These are phyloP conservation scores for Smittia sp. DNA, from an alignment of 2,888 invertebrate genomes.

Conservation along the genomic window DNA sequence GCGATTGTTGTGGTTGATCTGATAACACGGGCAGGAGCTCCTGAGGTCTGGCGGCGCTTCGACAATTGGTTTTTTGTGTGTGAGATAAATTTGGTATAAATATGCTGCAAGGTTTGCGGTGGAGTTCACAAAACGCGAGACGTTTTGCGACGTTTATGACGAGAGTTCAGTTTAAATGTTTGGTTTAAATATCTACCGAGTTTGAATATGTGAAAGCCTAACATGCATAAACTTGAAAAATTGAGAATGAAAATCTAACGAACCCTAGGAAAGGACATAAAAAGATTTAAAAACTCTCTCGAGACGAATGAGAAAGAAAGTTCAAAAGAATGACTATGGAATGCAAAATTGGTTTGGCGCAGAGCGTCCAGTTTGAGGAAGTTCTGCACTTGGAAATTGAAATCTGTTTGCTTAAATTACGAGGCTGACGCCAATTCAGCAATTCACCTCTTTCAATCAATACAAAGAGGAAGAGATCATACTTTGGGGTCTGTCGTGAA, in stretches of 20 bases:
- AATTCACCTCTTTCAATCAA: no score
- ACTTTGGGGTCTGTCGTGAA: no score
- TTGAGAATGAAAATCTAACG: background rate
- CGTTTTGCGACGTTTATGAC: no score
- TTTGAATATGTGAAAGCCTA: conserved; percentile 22
- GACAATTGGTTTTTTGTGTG: background rate
- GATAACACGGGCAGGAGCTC: background rate
- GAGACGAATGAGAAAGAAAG: background rate
- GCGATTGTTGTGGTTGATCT: background rate
- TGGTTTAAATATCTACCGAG: background rate
- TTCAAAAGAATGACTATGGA: no score
- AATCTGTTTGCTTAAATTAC: no score
- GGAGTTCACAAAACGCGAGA: no score
- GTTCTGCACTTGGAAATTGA: no score
- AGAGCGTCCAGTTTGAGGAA: no score
- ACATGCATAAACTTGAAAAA: conserved; percentile 11
- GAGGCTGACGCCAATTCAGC: no score
- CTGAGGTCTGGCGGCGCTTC: conserved; percentile 1
- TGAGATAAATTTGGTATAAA: background rate
- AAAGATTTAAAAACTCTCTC: conserved; percentile 18
- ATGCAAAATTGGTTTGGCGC: no score
- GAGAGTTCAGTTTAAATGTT: background rate
- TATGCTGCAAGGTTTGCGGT: background rate
- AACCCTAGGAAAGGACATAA: conserved; percentile 4
- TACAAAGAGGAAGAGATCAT: no score